Conservation (phyloP, 2,888 invertebrate genomes). For the Creontiades dilutus region DNA sequence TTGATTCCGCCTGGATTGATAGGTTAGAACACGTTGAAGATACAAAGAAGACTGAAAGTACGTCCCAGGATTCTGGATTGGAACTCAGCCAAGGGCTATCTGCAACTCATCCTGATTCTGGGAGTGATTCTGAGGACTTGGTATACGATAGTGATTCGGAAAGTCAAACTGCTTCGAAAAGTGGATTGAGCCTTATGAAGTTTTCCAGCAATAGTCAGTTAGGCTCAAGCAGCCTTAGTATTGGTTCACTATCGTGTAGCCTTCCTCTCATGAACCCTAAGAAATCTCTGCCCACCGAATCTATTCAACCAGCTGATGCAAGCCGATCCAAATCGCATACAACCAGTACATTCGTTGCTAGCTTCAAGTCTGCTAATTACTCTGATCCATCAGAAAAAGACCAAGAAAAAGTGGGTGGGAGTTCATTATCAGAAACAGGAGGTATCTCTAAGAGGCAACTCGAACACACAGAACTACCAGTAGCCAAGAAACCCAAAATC, state of each 20-base stretch:
- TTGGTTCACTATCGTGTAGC: background rate
- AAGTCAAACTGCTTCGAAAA: constrained; percentile 58
- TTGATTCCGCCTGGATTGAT: constrained; percentile 83
- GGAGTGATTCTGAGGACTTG: constrained; percentile 81
- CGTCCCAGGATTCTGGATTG: constrained; percentile 77
- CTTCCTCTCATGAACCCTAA: constrained; percentile 7
- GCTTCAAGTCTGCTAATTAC: background rate
- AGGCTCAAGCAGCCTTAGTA: background rate
- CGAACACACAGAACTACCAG: constrained; percentile 22
- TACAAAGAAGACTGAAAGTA: constrained; percentile 67
- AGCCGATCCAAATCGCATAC: background rate
- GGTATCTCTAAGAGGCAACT: constrained; percentile 28
- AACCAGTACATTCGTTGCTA: background rate
- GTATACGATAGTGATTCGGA: constrained; percentile 82
- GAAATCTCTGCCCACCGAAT: background rate
- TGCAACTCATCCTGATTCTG: constrained; percentile 40
- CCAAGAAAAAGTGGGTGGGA: background rate
- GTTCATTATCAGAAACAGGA: background rate
- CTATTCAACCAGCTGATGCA: background rate
- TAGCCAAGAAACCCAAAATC: constrained; percentile 63
- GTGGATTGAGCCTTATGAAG: constrained; percentile 46
- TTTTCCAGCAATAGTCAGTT: background rate
- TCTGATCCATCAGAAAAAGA: background rate
- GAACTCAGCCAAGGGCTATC: constrained; percentile 60
- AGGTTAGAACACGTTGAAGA: constrained; percentile 76